Percentiles rank a stretch among this genome's conserved stretches.
These are phyloP conservation scores for Macrobrachium nipponense DNA, from an alignment of 1,140 invertebrate species.

Conservation along the genomic window DNA sequence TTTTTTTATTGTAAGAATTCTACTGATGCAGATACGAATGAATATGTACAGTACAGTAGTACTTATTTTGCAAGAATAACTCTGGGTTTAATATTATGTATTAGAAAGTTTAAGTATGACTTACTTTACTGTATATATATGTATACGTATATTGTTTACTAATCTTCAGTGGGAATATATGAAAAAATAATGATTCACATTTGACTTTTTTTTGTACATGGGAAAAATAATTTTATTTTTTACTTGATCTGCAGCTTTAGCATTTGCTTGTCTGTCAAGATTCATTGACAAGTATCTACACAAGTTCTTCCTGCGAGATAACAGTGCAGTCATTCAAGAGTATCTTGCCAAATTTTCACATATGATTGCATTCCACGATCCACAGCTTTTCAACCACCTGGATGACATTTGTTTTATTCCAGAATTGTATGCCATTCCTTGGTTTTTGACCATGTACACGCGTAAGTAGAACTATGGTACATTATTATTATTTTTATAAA, in stretches of 20 bases:
- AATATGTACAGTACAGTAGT: background rate
- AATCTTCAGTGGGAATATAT: too few relatives aligned
- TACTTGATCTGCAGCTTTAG: constrained; percentile 78
- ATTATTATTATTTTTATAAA: too few relatives aligned
- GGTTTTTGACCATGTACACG: constrained; percentile 99
- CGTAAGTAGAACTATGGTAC: constrained; percentile 77
- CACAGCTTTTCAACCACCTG: constrained; percentile 90
- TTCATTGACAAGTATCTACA: constrained; percentile 98
- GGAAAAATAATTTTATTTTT: constrained; percentile 15
- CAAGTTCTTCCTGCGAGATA: constrained; percentile 99
- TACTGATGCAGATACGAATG: background rate
- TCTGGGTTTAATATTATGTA: too few relatives aligned
- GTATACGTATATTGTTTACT: too few relatives aligned
- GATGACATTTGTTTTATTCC: constrained; percentile 95
- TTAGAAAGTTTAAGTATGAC: too few relatives aligned
- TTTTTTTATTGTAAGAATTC: background rate
- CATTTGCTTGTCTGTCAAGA: constrained; percentile 91
- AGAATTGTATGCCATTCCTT: constrained; percentile 99
- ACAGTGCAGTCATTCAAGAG: constrained; percentile 96
- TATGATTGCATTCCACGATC: constrained; percentile 95
- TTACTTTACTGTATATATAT: too few relatives aligned
- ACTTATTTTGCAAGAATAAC: too few relatives aligned
- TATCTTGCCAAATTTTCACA: constrained; percentile 98
- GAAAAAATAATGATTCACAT: background rate
- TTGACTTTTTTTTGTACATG: background rate